Evolutionary conservation across 2,888 invertebrate species (phyloP).

Genomic region (Caenorhabditis sp.): DNA sequence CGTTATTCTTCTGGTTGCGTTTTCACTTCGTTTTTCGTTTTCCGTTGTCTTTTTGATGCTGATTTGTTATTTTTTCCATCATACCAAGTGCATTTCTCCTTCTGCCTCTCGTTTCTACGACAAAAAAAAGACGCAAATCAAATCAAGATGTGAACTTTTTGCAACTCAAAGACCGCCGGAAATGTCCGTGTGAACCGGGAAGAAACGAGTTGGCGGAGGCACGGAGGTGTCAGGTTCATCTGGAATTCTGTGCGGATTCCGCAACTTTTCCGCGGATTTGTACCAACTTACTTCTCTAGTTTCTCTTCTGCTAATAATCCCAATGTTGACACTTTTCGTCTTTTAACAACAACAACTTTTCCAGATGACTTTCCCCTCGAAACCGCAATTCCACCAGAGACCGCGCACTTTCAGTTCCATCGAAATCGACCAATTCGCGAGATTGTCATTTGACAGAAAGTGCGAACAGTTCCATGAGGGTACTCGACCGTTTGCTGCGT

Average conservation of each 20-base stretch:
- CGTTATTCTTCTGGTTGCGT: background rate
- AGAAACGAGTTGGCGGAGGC: background rate
- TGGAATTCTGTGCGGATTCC: constrained; percentile 13
- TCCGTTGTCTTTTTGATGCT: background rate
- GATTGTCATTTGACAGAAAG: constrained; percentile 2
- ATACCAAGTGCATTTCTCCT: background rate
- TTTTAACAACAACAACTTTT: constrained; percentile 1
- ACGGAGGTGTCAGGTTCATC: too few species aligned
- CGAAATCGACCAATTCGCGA: constrained; percentile 28
- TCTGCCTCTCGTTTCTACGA: background rate
- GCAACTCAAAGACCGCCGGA: background rate
- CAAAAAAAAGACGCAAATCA: background rate
- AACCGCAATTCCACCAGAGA: background rate
- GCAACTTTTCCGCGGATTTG: constrained; percentile 13
- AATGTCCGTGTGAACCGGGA: background rate
- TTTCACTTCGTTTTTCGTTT: background rate
- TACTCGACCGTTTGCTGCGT: constrained; percentile 32
- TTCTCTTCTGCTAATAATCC: constrained; percentile 1
- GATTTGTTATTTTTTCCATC: too few species aligned
- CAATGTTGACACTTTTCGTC: background rate
- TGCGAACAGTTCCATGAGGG: constrained; percentile 44
- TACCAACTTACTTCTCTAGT: background rate
- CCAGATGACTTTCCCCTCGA: constrained; percentile 20
- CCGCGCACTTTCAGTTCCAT: background rate
- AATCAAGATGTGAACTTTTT: background rate